These are phyloP conservation scores for Larimichthys polyactis DNA, from an alignment of 2,113 vertebrate species.

Conservation along the genomic window DNA sequence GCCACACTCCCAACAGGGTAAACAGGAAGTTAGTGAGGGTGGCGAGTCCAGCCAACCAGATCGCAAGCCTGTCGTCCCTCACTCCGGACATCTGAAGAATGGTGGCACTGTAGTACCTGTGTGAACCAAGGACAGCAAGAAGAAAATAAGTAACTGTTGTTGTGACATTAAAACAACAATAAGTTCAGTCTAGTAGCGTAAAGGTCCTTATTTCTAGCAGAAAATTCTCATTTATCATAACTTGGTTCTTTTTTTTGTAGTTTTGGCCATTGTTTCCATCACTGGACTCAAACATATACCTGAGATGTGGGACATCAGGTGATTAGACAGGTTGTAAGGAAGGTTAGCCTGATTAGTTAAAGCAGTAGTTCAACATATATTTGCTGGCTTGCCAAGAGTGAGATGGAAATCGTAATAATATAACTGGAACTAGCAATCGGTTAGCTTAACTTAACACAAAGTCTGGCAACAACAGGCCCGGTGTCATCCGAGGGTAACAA, in stretches of 20 bases:
- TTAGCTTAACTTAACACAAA: not conserved
- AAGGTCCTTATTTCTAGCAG: no score
- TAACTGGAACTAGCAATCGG: not conserved
- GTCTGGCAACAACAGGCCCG: not conserved
- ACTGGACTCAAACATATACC: no score
- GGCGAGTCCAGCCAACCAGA: constrained; percentile 94
- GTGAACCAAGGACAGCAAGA: not conserved
- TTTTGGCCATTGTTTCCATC: no score
- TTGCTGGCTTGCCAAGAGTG: no score
- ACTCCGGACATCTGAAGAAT: constrained; percentile 99
- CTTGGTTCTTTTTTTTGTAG: no score
- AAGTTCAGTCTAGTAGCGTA: not conserved
- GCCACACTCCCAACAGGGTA: constrained; percentile 95
- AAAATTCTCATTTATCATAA: no score
- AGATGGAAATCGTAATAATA: not conserved
- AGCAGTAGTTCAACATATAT: no score
- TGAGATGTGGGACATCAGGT: no score
- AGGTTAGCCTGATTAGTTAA: no score
- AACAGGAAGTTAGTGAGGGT: constrained; percentile 98
- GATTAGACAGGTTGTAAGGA: no score
- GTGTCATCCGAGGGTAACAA: not conserved
- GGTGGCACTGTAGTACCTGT: constrained; percentile 98
- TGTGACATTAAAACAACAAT: not conserved
- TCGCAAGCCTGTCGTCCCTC: constrained; percentile 92
- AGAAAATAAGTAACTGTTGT: not conserved